A percentile compares a stretch with the other conserved stretches of the same genome.
phyloP scores from a whole-genome alignment of 1,140 invertebrate genomes.

The Neodiprion pinetum region DNA sequence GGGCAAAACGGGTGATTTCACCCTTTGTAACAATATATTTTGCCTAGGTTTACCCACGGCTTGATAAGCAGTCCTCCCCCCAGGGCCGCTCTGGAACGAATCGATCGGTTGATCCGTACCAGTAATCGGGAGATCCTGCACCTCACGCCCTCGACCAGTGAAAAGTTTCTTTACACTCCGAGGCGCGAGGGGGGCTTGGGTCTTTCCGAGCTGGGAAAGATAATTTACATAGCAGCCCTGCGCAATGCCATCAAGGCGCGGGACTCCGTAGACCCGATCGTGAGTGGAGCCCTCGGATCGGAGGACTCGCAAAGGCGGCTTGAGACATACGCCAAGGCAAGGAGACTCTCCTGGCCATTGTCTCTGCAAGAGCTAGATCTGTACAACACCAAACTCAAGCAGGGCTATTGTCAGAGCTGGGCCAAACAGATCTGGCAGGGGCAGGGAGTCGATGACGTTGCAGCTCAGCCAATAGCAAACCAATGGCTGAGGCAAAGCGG shows the following conservation, averaged over 20 bases:
- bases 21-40: too few relatives aligned
- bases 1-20: too few relatives aligned
- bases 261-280: conserved; percentile 25
- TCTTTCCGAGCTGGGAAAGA: conserved; percentile 22
- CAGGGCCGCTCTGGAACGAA: conserved; percentile 9
- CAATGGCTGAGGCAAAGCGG: conserved; percentile 23
- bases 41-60: conserved; percentile 32
- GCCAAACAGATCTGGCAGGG: conserved; percentile 26
- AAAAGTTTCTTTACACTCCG: conserved; percentile 34
- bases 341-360: conserved; percentile 17
- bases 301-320: not conserved
- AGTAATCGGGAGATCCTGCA: conserved; percentile 26
- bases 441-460: conserved; percentile 28
- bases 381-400: conserved; percentile 6
- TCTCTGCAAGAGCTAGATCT: conserved; percentile 14
- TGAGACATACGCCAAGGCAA: not conserved
- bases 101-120: conserved; percentile 33
- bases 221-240: conserved; percentile 27
- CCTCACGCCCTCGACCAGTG: conserved; percentile 23
- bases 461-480: conserved; percentile 27
- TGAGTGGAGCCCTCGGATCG: conserved; percentile 2
- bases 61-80: conserved; percentile 21
- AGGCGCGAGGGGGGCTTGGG: conserved; percentile 41
- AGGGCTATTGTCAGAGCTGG: not conserved
- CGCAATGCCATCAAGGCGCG: conserved; percentile 26